Conservation (phyloP, 2,888 invertebrate species). For the Aspidapion aeneum region DNA sequence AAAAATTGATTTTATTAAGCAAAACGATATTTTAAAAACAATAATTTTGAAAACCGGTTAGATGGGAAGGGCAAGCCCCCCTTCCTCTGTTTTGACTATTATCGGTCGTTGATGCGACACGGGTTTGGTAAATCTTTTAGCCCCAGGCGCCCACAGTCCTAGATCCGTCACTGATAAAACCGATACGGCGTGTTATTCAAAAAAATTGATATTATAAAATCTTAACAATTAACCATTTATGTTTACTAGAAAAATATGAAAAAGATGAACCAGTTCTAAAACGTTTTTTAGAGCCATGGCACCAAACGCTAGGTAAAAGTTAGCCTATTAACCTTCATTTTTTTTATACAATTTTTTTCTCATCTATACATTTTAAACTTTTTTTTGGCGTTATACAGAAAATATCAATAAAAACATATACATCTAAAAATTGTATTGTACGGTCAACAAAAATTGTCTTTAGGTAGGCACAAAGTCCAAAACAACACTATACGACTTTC, state of each 20-base stretch:
- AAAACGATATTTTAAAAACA: too few relatives aligned
- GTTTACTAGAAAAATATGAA: slow-evolving; percentile 42
- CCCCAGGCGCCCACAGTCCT: too few relatives aligned
- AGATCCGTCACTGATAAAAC: too few relatives aligned
- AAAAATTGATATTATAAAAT: not conserved
- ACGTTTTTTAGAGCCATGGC: slow-evolving; percentile 19
- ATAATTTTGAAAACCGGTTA: too few relatives aligned
- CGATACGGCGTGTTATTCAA: not conserved
- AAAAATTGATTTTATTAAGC: too few relatives aligned
- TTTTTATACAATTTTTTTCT: slow-evolving; percentile 9
- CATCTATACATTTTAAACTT: slow-evolving; percentile 1
- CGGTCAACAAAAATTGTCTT: not conserved
- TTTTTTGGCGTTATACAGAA: not conserved
- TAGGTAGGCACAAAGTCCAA: not conserved
- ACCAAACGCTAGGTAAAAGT: slow-evolving; percentile 18
- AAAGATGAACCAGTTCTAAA: slow-evolving; percentile 28
- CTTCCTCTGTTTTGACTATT: too few relatives aligned
- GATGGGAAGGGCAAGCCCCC: too few relatives aligned
- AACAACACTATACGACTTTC: not conserved
- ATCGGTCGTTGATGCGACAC: too few relatives aligned
- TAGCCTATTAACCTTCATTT: slow-evolving; percentile 9
- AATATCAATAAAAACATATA: not conserved
- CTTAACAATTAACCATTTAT: slow-evolving; percentile 5
- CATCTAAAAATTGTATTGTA: not conserved
- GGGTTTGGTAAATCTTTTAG: too few relatives aligned